Evolutionary conservation across 2,888 invertebrate genomes (phyloP).

Genomic region (Pseudoips prasinana): DNA sequence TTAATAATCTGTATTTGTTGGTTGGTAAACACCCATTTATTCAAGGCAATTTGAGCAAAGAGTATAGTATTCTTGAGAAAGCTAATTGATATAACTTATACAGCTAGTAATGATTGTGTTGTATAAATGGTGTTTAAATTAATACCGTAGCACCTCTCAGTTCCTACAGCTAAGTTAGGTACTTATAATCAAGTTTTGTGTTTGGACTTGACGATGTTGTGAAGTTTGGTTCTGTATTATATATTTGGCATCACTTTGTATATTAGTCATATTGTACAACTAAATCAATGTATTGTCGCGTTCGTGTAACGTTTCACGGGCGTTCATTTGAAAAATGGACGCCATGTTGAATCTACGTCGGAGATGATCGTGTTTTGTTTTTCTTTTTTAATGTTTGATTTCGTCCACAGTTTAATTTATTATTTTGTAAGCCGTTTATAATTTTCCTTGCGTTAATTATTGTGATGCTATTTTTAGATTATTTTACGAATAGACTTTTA

Average conservation of each 20-base stretch:
- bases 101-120: too few species aligned
- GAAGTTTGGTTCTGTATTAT: too few species aligned
- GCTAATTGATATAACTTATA: too few species aligned
- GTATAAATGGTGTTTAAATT: too few species aligned
- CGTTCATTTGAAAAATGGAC: conserved; percentile 30
- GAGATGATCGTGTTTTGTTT: conserved; percentile 23
- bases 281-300: conserved; percentile 7
- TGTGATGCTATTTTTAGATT: conserved; percentile 78
- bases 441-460: conserved; percentile 59
- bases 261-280: conserved; percentile 6
- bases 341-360: conserved; percentile 12
- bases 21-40: too few species aligned
- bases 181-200: conserved; percentile 15
- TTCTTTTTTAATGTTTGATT: conserved; percentile 39
- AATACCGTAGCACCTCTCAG: conserved; percentile 19
- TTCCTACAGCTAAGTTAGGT: conserved; percentile 26
- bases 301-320: conserved; percentile 3
- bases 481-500: conserved; percentile 71
- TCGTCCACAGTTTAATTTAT: conserved; percentile 42
- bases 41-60: too few species aligned
- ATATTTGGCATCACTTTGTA: neutral
- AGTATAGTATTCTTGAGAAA: too few species aligned
- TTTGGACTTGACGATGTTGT: neutral
- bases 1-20: too few species aligned
- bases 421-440: conserved; percentile 51